Conservation (phyloP, 2,797 vertebrate species). For the Neosalanx taihuensis region DNA sequence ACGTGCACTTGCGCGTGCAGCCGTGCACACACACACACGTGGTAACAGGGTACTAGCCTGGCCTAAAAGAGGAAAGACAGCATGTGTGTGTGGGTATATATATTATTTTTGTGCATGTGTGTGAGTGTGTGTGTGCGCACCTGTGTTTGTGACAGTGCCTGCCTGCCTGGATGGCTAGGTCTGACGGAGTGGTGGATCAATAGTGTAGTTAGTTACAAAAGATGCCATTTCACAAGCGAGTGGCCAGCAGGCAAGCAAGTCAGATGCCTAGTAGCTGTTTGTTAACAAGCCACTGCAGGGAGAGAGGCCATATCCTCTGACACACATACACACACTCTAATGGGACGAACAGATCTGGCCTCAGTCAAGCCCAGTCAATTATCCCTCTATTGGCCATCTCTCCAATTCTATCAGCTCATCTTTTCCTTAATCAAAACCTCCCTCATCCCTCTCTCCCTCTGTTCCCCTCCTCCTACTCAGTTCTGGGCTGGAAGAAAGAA, state of each 20-base stretch:
- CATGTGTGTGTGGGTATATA: slow-evolving; percentile 26
- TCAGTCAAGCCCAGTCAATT: slow-evolving; percentile 57
- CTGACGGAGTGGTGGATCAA: slow-evolving; percentile 80
- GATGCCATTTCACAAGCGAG: slow-evolving; percentile 96
- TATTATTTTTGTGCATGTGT: slow-evolving; percentile 16
- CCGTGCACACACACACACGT: slow-evolving; percentile 14
- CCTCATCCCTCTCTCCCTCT: slow-evolving; percentile 22
- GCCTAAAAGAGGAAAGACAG: neutral
- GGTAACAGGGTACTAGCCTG: slow-evolving; percentile 14
- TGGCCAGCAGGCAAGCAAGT: slow-evolving; percentile 77
- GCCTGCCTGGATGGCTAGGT: slow-evolving; percentile 3
- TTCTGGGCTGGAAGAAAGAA: neutral
- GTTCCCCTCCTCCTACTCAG: slow-evolving; percentile 15
- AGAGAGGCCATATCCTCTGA: slow-evolving; percentile 77
- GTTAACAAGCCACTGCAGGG: slow-evolving; percentile 89
- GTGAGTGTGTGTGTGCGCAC: slow-evolving; percentile 8
- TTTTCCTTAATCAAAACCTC: slow-evolving; percentile 41
- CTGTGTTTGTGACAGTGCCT: neutral
- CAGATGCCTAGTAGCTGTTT: slow-evolving; percentile 75
- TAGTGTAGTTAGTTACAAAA: slow-evolving; percentile 90
- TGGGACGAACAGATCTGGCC: slow-evolving; percentile 66
- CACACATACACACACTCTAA: slow-evolving; percentile 39
- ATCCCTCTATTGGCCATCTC: slow-evolving; percentile 58
- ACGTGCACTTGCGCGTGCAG: slow-evolving; percentile 26
- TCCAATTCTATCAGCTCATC: slow-evolving; percentile 62